These are phyloP conservation scores for Gadus macrocephalus DNA, from an alignment of 2,113 vertebrate species.

Conservation along the genomic window DNA sequence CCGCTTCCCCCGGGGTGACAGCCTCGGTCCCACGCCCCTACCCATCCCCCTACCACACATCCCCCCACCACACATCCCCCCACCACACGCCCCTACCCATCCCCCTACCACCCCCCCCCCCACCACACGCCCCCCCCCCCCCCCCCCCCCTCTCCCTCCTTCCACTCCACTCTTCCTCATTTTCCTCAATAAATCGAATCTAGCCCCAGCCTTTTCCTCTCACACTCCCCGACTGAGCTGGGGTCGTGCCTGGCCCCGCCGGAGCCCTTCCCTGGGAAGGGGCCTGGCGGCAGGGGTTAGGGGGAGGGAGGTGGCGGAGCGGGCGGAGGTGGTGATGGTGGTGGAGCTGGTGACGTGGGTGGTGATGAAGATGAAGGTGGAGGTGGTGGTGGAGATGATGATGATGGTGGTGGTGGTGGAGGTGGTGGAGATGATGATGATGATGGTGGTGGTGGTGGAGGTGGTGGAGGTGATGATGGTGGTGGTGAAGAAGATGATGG, in stretches of 20 bases:
- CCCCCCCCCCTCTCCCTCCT: neutral
- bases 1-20: conserved; percentile 28
- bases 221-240: conserved; percentile 28
- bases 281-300: no score
- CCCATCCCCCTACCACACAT: neutral
- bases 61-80: neutral
- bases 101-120: neutral
- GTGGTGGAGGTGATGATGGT: no score
- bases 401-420: no score
- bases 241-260: neutral
- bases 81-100: neutral
- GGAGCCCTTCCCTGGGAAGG: neutral
- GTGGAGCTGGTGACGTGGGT: no score
- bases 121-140: no score
- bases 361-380: no score
- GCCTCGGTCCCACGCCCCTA: neutral
- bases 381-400: no score
- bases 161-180: conserved; percentile 9
- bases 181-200: conserved; percentile 40
- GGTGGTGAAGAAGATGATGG: no score
- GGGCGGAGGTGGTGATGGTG: no score
- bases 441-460: no score
- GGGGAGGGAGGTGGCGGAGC: no score
- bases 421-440: no score
- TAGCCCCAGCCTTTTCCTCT: conserved; percentile 26